A percentile compares a stretch with the other conserved stretches of the same genome.
These are phyloP conservation scores for Copidosoma aretas DNA, from an alignment of 2,888 invertebrate genomes.

Conservation along the genomic window DNA sequence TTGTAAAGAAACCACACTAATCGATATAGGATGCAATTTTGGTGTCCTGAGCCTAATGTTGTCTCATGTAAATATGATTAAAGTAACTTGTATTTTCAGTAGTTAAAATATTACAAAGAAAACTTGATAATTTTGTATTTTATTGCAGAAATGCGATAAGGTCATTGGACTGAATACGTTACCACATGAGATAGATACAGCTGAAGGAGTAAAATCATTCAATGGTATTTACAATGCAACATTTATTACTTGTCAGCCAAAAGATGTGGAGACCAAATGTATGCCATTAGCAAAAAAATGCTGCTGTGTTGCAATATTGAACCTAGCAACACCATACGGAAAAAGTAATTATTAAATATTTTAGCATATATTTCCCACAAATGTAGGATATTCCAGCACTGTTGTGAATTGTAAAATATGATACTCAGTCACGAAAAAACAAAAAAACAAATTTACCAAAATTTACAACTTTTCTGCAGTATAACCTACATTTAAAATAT, in stretches of 20 bases:
- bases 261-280: slow-evolving; percentile 33
- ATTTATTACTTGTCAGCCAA: slow-evolving; percentile 29
- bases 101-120: background rate
- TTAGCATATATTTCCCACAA: background rate
- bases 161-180: slow-evolving; percentile 32
- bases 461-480: background rate
- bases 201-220: slow-evolving; percentile 26
- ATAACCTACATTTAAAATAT: background rate
- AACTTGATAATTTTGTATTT: background rate
- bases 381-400: background rate
- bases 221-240: slow-evolving; percentile 31
- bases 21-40: slow-evolving; percentile 35
- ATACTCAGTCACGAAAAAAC: too few relatives aligned
- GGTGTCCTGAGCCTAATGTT: slow-evolving; percentile 36
- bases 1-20: slow-evolving; percentile 26
- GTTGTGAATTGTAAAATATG: background rate
- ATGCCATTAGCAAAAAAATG: slow-evolving; percentile 24
- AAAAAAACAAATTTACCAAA: background rate
- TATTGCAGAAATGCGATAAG: slow-evolving; percentile 34
- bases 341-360: slow-evolving; percentile 27
- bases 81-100: background rate
- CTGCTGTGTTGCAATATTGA: slow-evolving; percentile 27
- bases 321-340: slow-evolving; percentile 31
- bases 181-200: slow-evolving; percentile 27
- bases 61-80: slow-evolving; percentile 23